Evolutionary conservation across 2,888 invertebrate genomes (phyloP).

Genomic region (Carabus problematicus): DNA sequence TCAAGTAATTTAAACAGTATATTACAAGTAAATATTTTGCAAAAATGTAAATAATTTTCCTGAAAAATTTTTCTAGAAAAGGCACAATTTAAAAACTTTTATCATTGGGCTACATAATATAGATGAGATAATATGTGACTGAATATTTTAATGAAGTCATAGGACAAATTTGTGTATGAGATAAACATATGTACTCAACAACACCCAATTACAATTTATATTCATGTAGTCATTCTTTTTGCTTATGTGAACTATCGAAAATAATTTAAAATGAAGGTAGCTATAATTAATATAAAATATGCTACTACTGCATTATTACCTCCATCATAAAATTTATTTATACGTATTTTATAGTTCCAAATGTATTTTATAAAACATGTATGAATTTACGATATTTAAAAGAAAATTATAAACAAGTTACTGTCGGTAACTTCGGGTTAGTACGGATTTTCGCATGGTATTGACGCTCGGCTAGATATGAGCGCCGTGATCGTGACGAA

Average conservation of each 20-base stretch:
- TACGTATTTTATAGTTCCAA: neutral
- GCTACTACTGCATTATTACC: neutral
- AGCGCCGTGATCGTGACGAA: conserved; percentile 36
- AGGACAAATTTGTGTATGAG: conserved; percentile 13
- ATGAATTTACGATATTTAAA: neutral
- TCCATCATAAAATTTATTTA: neutral
- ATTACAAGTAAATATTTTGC: no score
- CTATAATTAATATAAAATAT: neutral
- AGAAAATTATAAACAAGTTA: neutral
- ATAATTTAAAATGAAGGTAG: neutral
- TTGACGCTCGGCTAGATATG: neutral
- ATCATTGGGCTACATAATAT: neutral
- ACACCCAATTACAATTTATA: neutral
- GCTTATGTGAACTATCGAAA: conserved; percentile 2
- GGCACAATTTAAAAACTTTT: neutral
- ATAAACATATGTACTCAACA: conserved; percentile 17
- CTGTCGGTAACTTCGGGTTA: neutral
- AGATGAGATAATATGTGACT: neutral
- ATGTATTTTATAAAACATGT: neutral
- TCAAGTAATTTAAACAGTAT: no score
- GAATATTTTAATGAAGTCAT: conserved; percentile 25
- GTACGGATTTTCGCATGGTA: neutral
- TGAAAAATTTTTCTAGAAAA: neutral
- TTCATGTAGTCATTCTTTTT: conserved; percentile 2
- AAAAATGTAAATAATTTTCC: neutral